These are phyloP conservation scores for Centropus bengalensis DNA, from an alignment of 2,113 vertebrate species.

Conservation along the genomic window DNA sequence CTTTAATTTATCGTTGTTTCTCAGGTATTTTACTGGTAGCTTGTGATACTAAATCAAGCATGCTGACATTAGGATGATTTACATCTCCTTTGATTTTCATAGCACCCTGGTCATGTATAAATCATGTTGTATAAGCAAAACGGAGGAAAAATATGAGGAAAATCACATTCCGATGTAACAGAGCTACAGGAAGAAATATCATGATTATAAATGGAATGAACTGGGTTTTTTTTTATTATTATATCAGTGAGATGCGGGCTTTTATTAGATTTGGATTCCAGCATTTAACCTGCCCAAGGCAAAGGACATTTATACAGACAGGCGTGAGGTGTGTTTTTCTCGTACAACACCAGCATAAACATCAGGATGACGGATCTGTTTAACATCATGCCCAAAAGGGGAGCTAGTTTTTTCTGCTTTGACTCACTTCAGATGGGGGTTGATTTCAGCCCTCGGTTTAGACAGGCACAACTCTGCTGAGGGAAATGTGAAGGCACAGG, in stretches of 20 bases:
- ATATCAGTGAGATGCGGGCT: not conserved
- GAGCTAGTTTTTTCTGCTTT: conserved; percentile 19
- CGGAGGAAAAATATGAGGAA: not conserved
- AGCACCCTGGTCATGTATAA: not conserved
- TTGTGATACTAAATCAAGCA: not conserved
- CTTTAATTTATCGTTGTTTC: not conserved
- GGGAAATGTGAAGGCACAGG: not conserved
- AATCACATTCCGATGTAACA: not conserved
- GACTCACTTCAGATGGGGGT: not conserved
- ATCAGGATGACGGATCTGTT: not conserved
- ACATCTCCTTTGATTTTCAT: not conserved
- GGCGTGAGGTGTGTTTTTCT: not conserved
- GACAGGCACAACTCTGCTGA: not conserved
- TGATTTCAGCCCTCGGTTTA: conserved; percentile 21
- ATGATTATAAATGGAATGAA: not conserved
- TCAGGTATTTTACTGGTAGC: not conserved
- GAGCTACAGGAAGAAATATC: not conserved
- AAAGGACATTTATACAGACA: not conserved
- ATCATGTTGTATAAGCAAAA: not conserved
- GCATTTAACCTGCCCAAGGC: not conserved
- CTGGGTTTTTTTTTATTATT: not conserved
- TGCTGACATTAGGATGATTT: not conserved
- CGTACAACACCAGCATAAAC: not conserved
- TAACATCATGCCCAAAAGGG: not conserved
- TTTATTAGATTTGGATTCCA: not conserved